Conservation (phyloP, 2,113 vertebrate species). For the Gallinago media region DNA sequence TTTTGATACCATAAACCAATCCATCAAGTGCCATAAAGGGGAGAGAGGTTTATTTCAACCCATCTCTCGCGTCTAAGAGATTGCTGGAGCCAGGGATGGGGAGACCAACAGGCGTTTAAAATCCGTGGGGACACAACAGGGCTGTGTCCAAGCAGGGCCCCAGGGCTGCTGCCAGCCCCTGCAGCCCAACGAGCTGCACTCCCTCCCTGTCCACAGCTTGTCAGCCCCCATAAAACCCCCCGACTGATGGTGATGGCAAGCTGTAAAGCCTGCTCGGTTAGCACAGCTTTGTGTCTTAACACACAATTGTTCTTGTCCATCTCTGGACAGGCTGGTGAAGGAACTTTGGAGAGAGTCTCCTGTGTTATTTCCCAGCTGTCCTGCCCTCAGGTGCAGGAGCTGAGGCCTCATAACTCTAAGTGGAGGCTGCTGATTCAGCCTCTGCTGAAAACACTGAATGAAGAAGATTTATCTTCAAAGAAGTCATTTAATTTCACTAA, state of each 20-base stretch:
- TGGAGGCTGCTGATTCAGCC: neutral
- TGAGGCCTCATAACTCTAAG: neutral
- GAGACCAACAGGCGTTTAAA: neutral
- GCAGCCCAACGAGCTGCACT: neutral
- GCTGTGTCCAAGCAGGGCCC: neutral
- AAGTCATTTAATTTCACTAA: neutral
- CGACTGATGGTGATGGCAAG: neutral
- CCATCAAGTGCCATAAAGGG: rapidly evolving
- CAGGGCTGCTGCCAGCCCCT: neutral
- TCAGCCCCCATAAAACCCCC: neutral
- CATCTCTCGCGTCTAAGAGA: neutral
- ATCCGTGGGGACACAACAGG: neutral
- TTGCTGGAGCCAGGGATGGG: rapidly evolving
- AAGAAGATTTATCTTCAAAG: neutral
- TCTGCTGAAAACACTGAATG: neutral
- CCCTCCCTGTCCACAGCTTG: neutral
- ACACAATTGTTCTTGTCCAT: neutral
- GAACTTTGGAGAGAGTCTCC: neutral
- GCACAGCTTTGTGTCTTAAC: neutral
- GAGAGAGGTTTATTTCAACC: neutral
- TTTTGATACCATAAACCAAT: neutral
- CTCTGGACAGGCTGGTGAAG: neutral
- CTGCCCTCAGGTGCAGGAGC: neutral
- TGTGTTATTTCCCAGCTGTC: neutral
- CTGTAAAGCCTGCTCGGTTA: neutral